Conservation (phyloP, 2,113 vertebrate species). For the Ramphastos sulfuratus region DNA sequence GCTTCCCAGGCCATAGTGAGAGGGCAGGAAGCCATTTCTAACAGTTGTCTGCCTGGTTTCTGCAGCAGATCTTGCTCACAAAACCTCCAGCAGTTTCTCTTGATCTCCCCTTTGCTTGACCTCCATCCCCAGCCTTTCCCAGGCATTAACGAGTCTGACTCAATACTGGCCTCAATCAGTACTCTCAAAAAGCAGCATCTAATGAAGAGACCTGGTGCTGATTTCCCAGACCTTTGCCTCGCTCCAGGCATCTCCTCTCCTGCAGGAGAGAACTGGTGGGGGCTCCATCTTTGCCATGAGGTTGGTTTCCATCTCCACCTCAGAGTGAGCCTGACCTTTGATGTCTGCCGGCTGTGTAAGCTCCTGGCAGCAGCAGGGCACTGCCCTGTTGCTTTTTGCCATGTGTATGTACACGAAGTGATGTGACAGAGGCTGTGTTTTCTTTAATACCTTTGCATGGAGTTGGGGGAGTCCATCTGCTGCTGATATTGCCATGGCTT, state of each 20-base stretch:
- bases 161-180: rapidly evolving
- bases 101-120: not conserved
- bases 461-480: slow-evolving; percentile 69
- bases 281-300: not conserved
- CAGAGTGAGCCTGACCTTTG: slow-evolving; percentile 31
- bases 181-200: not conserved
- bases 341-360: not conserved
- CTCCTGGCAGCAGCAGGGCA: not conserved
- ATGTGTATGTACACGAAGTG: not conserved
- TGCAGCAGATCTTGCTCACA: not conserved
- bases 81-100: not conserved
- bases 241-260: not conserved
- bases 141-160: rapidly evolving
- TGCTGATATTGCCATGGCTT: slow-evolving; percentile 76
- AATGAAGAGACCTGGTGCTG: not conserved
- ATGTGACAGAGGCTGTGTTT: slow-evolving; percentile 54
- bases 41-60: not conserved
- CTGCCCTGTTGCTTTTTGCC: slow-evolving; percentile 43
- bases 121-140: not conserved
- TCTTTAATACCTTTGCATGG: slow-evolving; percentile 71
- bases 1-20: not conserved
- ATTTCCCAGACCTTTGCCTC: not conserved
- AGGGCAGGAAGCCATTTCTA: not conserved
- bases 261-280: not conserved
- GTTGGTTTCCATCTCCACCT: slow-evolving; percentile 35